Percentiles rank a stretch among this genome's conserved stretches.
Evolutionary conservation across 2,888 invertebrate genomes (phyloP).

Genomic region (Euplagia quadripunctaria): DNA sequence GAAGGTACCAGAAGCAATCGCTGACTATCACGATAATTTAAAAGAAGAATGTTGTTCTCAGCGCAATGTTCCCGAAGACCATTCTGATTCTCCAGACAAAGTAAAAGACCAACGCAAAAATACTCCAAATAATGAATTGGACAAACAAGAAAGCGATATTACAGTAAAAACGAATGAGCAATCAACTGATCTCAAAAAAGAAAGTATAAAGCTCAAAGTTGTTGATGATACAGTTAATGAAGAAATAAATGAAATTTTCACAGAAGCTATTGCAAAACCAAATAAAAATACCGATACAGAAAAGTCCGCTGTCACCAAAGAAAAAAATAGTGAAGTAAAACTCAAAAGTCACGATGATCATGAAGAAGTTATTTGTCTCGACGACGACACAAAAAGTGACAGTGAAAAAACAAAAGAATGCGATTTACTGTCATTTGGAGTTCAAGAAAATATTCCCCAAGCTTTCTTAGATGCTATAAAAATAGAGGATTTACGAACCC

Average conservation of each 20-base stretch:
- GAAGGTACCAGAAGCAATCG: not conserved
- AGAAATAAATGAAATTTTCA: not conserved
- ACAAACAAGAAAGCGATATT: not conserved
- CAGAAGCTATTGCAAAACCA: not conserved
- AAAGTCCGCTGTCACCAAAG: not conserved
- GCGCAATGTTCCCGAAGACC: not conserved
- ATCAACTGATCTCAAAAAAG: not conserved
- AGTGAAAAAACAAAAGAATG: not conserved
- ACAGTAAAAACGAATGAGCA: not conserved
- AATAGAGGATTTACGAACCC: conserved; percentile 62
- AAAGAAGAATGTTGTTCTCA: not conserved
- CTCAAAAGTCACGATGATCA: not conserved
- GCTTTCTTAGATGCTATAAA: conserved; percentile 55
- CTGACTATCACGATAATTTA: not conserved
- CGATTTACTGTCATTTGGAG: not conserved
- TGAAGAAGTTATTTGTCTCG: conserved; percentile 32
- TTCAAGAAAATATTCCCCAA: conserved; percentile 36
- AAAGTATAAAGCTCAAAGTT: not conserved
- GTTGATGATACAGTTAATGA: not conserved
- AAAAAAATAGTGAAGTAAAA: not conserved
- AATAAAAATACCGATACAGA: not conserved
- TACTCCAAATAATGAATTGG: not conserved
- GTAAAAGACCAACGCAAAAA: not conserved
- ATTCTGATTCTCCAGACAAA: not conserved
- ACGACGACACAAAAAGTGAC: conserved; percentile 31